Conservation (phyloP, 2,797 vertebrate genomes). For the Pyrocephalus nanus region DNA sequence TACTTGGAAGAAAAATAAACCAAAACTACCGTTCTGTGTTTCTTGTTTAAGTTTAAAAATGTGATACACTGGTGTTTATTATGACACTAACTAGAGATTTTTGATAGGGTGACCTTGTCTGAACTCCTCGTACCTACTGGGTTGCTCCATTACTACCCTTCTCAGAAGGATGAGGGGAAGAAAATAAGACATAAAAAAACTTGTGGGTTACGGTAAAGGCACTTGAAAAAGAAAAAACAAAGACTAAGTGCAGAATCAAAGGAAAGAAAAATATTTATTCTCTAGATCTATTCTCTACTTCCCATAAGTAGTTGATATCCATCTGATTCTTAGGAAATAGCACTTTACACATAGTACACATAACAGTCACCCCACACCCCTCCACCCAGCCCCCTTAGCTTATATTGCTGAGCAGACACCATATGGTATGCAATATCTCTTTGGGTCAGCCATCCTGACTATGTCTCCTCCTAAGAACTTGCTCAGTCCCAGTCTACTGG, state of each 20-base stretch:
- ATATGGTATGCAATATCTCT: background rate
- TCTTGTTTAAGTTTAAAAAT: background rate
- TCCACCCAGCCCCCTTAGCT: background rate
- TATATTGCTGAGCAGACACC: background rate
- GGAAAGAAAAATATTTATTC: background rate
- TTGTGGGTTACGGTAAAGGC: background rate
- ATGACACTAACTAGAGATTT: background rate
- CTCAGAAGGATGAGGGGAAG: background rate
- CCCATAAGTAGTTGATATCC: background rate
- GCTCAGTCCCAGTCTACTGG: background rate
- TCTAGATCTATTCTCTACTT: background rate
- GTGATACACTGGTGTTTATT: background rate
- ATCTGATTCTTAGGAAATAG: background rate
- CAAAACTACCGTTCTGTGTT: background rate
- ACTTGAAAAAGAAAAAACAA: background rate
- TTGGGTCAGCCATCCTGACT: background rate
- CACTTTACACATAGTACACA: rapidly evolving
- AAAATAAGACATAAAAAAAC: background rate
- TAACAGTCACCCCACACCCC: background rate
- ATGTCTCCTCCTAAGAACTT: background rate
- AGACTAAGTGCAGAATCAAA: background rate
- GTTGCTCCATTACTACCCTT: background rate
- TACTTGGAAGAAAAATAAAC: background rate
- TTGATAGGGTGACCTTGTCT: background rate
- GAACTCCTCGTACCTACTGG: background rate